Conservation (phyloP, 2,797 vertebrate species). For the Setipinna tenuifilis region DNA sequence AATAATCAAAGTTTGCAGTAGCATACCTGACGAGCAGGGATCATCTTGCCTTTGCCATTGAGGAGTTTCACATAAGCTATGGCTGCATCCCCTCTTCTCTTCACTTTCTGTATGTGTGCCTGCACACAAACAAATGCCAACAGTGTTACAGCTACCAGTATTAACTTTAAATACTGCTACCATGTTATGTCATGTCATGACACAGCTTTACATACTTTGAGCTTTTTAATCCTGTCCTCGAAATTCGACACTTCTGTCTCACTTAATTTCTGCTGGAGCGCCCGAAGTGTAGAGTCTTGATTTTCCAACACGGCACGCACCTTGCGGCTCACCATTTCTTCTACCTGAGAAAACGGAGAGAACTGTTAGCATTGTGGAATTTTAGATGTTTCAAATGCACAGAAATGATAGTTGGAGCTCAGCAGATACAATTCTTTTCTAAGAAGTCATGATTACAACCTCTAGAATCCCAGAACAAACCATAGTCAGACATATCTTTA, state of each 20-base stretch:
- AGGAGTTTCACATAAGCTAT: constrained; percentile 49
- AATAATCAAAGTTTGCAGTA: background rate
- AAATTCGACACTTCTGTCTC: background rate
- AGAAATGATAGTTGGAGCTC: no score
- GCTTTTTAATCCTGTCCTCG: background rate
- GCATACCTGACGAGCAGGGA: constrained; percentile 33
- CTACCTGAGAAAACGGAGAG: background rate
- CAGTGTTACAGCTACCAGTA: background rate
- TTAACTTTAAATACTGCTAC: background rate
- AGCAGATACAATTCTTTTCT: no score
- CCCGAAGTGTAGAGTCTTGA: background rate
- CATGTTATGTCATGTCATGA: background rate
- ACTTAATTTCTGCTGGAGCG: background rate
- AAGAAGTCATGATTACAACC: no score
- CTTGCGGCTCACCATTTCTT: background rate
- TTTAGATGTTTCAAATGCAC: no score
- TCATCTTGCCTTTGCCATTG: background rate
- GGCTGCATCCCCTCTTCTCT: constrained; percentile 63
- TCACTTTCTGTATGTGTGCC: constrained; percentile 61
- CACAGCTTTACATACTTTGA: background rate
- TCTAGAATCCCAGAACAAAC: no score
- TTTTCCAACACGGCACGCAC: background rate
- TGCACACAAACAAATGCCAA: constrained; percentile 40
- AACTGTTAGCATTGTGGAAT: no score
- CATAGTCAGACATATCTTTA: no score